phyloP scores from a whole-genome alignment of 2,797 vertebrate species.

The Hippopotamyrus pictus region DNA sequence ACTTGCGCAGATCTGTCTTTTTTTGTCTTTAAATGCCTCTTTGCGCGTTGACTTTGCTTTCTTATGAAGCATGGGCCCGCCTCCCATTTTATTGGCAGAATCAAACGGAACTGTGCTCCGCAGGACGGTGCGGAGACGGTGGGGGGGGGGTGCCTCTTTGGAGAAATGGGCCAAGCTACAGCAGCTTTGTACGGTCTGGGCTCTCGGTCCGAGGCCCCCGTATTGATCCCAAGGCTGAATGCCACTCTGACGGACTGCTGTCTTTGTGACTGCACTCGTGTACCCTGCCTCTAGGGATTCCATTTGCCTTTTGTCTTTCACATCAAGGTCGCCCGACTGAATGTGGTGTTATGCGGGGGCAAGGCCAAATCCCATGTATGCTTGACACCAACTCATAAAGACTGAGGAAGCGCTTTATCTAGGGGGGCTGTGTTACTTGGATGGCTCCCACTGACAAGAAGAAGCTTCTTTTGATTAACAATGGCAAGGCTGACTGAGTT shows the following conservation, averaged over 20 bases:
- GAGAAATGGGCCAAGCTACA: slow-evolving; percentile 55
- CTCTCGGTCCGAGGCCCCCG: slow-evolving; percentile 57
- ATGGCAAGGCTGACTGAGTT: slow-evolving; percentile 10
- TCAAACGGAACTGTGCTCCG: slow-evolving; percentile 51
- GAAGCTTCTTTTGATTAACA: slow-evolving; percentile 17
- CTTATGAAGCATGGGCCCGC: slow-evolving; percentile 45
- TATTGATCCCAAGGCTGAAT: slow-evolving; percentile 58
- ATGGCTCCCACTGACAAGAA: slow-evolving; percentile 16
- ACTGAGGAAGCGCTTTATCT: neutral
- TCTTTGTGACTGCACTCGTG: slow-evolving; percentile 54
- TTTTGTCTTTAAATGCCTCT: slow-evolving; percentile 41
- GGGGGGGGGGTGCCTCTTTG: slow-evolving; percentile 36
- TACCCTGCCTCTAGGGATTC: slow-evolving; percentile 59
- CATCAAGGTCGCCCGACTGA: slow-evolving; percentile 57
- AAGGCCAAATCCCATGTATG: slow-evolving; percentile 51
- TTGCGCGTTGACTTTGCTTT: slow-evolving; percentile 42
- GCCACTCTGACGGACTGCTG: slow-evolving; percentile 62
- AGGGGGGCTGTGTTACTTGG: slow-evolving; percentile 7
- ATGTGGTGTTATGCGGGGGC: slow-evolving; percentile 48
- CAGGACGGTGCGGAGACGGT: slow-evolving; percentile 49
- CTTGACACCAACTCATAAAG: slow-evolving; percentile 40
- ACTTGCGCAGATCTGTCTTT: slow-evolving; percentile 57
- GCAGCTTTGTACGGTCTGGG: slow-evolving; percentile 45
- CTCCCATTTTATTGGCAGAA: slow-evolving; percentile 52
- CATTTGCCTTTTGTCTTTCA: slow-evolving; percentile 64